Base-by-base conservation (phyloP, 2,888 invertebrate genomes). In the Tigriopus californicus region DNA sequence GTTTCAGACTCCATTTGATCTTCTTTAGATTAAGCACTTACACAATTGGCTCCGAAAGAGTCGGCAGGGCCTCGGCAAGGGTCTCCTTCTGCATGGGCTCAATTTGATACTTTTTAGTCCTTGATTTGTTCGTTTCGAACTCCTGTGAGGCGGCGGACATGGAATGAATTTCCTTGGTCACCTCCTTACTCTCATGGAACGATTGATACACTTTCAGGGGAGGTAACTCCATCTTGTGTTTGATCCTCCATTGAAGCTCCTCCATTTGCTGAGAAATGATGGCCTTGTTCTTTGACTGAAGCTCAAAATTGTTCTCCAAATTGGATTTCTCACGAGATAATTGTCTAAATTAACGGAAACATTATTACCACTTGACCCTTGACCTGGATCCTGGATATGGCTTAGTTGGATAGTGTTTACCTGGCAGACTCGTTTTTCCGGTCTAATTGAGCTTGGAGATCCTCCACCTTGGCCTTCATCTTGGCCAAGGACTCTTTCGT, bases 221-320 rank as follows among this genome's bases (percentile, higher is more conserved):
- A 41, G 54, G 41, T 18, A 54, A 15, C 41, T 54, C 54, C 10
- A 18, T 33, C 6, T 54, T 25, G 18, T 54, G 25, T 4, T 40
- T 25, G 41, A 54, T 54, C 18, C 54, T 25, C 54, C 54, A 54
- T 54, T 54, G 54, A 11, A 54, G 54, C 41, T 54, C 54, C 18
- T 54, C 54, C 5, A 54, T 41, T 41, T 54, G 41, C 2, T 20
- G 41, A n/a, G 15, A 18, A 54, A 41, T 40, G 15, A 54, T 5
- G 22, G 54, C 41, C 18, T 54, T 54, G 33, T 54, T 54, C 4
- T 54, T 54, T 1, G 41, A 10, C 41, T 54, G 40, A 18, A 18
- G 18, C 41, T 54, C 40, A 15, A 33, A 54, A 41, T 18, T 41
- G 41, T 41, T 54, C 54, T 54, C 54, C 40, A 54, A 41, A 41